phyloP scores from a whole-genome alignment of 53 echinoderm and acorn worm species.

The Holothuria scabra region DNA sequence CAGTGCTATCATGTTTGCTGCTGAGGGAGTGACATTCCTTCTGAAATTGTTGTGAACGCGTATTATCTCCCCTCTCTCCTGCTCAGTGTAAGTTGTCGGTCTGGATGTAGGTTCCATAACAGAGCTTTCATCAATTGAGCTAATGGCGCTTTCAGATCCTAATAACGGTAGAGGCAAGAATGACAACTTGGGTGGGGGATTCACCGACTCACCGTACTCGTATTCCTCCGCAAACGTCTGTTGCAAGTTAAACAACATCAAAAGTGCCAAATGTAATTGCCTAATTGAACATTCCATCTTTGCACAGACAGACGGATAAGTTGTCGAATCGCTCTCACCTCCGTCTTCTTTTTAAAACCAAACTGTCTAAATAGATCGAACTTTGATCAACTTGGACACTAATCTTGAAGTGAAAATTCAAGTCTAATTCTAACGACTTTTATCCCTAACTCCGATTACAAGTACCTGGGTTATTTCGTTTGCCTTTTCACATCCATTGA shows the following conservation, averaged over 20 bases:
- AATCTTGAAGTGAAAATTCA: no score
- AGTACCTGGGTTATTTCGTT: no score
- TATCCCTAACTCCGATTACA: no score
- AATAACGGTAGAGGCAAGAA: neutral
- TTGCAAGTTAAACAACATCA: neutral
- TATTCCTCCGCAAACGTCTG: neutral
- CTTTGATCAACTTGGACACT: no score
- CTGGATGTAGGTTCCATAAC: neutral
- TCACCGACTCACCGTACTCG: slow-evolving; percentile 6
- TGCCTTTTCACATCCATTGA: no score
- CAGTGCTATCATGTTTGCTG: slow-evolving; percentile 19
- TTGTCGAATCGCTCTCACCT: no score
- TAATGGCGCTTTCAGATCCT: neutral
- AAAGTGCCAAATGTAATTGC: no score
- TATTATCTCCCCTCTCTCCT: neutral
- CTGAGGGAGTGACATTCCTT: neutral
- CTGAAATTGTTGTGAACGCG: neutral
- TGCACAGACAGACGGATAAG: no score
- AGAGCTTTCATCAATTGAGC: neutral
- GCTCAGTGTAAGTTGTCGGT: neutral
- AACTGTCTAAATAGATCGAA: no score
- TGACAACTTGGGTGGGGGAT: neutral
- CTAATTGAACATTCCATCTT: no score
- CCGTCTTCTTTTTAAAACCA: no score
- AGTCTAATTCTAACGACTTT: no score